These are phyloP conservation scores for Galleria mellonella DNA, from an alignment of 1,140 invertebrate genomes.

Conservation along the genomic window DNA sequence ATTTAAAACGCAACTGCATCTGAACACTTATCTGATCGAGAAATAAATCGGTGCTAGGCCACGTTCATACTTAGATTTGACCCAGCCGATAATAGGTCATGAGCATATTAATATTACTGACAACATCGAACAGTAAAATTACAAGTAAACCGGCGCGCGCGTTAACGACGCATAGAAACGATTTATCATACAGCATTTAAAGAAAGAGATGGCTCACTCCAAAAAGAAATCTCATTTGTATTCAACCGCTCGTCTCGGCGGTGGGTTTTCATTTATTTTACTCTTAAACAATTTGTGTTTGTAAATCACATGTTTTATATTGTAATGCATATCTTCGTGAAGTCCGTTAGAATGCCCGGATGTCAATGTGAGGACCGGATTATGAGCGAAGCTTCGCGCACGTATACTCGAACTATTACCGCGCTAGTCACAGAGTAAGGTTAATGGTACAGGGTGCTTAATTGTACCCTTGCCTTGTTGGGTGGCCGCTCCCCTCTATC, in stretches of 20 bases:
- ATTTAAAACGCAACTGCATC: conserved; percentile 32
- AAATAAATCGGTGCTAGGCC: conserved; percentile 47
- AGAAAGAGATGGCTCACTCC: conserved; percentile 58
- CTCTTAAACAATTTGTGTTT: conserved; percentile 55
- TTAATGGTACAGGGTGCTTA: conserved; percentile 17
- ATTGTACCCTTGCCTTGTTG: conserved; percentile 13
- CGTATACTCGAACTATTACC: conserved; percentile 15
- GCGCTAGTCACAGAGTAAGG: conserved; percentile 13
- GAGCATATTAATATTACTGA: conserved; percentile 64
- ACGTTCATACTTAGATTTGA: conserved; percentile 39
- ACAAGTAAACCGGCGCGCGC: conserved; percentile 49
- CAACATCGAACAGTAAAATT: conserved; percentile 60
- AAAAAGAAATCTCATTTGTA: conserved; percentile 62
- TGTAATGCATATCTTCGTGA: conserved; percentile 27
- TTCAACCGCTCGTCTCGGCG: conserved; percentile 29
- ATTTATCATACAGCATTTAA: conserved; percentile 59
- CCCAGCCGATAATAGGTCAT: conserved; percentile 56
- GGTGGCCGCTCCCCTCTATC: conserved; percentile 22
- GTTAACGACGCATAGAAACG: conserved; percentile 60
- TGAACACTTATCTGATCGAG: conserved; percentile 43
- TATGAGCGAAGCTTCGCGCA: conserved; percentile 26
- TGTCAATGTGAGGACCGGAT: conserved; percentile 39
- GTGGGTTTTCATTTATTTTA: conserved; percentile 40
- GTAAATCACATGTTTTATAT: conserved; percentile 48
- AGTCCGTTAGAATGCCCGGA: conserved; percentile 34